Evolutionary conservation across 1,140 invertebrate genomes (phyloP).

Genomic region (Tenebrio molitor): DNA sequence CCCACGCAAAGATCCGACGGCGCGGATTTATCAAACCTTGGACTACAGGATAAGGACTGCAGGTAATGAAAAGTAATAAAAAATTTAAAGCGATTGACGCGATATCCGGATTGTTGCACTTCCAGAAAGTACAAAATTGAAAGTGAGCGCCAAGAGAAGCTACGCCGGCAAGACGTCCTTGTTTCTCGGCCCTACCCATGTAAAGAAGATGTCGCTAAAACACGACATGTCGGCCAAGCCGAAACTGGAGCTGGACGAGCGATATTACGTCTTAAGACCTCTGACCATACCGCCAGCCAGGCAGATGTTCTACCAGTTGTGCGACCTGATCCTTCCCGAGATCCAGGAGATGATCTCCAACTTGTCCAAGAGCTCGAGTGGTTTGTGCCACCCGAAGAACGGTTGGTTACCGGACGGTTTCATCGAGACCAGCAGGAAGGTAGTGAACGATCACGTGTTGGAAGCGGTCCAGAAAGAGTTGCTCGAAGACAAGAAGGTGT

Average conservation of each 20-base stretch:
- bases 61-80: constrained; percentile 66
- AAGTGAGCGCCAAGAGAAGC: constrained; percentile 71
- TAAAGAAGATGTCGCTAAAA: constrained; percentile 65
- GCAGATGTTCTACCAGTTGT: constrained; percentile 90
- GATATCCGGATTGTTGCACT: no score
- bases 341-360: constrained; percentile 83
- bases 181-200: constrained; percentile 61
- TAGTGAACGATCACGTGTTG: constrained; percentile 75
- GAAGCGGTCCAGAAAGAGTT: constrained; percentile 70
- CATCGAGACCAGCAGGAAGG: constrained; percentile 76
- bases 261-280: constrained; percentile 75
- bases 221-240: constrained; percentile 65
- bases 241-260: constrained; percentile 64
- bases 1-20: constrained; percentile 82
- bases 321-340: constrained; percentile 87
- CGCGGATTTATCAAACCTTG: constrained; percentile 87
- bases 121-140: constrained; percentile 70
- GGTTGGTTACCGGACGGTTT: constrained; percentile 83
- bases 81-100: no score
- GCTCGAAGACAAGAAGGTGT: constrained; percentile 50
- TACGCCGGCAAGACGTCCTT: constrained; percentile 66
- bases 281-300: constrained; percentile 79
- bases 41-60: constrained; percentile 85
- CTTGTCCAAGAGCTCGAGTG: constrained; percentile 75
- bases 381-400: constrained; percentile 77